Evolutionary conservation across 2,113 vertebrate species (phyloP), one percentile per base, ranked within the genome.

Genomic region (Furnarius figulus): DNA sequence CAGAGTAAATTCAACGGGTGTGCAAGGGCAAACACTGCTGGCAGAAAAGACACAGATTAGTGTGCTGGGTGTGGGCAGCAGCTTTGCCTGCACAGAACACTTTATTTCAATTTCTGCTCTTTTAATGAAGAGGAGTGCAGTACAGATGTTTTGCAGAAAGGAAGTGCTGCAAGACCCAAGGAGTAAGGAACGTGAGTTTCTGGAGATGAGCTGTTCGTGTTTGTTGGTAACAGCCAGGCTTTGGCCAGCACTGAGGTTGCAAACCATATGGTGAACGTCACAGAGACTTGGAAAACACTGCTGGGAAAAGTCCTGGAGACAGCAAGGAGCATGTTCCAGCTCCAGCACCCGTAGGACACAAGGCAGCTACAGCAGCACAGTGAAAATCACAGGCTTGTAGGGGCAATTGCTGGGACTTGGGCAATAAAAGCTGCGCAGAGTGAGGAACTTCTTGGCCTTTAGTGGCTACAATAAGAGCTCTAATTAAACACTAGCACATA

Each of bases 211-310:
- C 62, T 77, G 42, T 33, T 95, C 70, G 15, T 49, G 47, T 75
- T 31, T 83, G 50, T 40, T 80, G 68, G 80, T 92, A 73, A 91
- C 50, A 90, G 83, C 40, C 79, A 90, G 74, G 78, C 21, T 39
- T 61, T 58, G 30, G 73, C 49, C 72, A 74, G 55, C 56, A 63
- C 39, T 72, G 52, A 78, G 52, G 39, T 6, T 82, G 87, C 84
- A 95, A 89, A 94, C 80, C 91, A 95, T 94, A 95, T 94, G 89
- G 84, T 37, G 82, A 74, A 20, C n/a, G 55, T 96, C 93, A 92
- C 52, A 87, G 75, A 95, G 89, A 82, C 84, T 84, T 56, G 59
- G 56, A 81, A 90, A 93, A 72, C 44, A 47, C 65, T 71, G 44
- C 89, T 90, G 52, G 71, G 53, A 93, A 72, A 95, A 68, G 27